Base-by-base conservation (phyloP, 2,113 vertebrate genomes). In the Papio anubis region DNA sequence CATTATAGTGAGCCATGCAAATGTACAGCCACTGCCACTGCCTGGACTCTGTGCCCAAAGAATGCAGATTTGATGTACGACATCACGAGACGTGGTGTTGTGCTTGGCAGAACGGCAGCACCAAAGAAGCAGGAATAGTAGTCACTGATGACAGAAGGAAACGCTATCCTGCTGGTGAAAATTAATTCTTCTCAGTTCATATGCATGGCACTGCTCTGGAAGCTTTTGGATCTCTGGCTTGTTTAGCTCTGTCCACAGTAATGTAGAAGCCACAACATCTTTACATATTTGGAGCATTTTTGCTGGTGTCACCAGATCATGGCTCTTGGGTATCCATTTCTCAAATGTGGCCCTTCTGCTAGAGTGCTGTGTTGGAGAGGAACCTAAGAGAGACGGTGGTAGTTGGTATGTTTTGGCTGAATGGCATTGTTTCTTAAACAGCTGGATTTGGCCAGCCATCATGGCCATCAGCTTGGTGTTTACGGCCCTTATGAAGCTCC, bases 401-500 rank as follows among this genome's bases (percentile, higher is more conserved):
- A 80, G 73, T 95, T 84, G 48, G 48, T 75, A 32, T 12, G 27
- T 43, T 25, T 66, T 35, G 72, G 88, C 55, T 52, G 68, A 55
- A 78, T 27, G 27, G 59, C 55, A 70, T 23, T 23, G 17, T 72
- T 95, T 75, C 75, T 82, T 79, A 70, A 87, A 52, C 85, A 88
- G 73, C 88, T 79, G 85, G 55, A 61, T 66, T 52, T 78, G 79
- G 72, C 81, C 79, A 75, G 82, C 75, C 38, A 11, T 20, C 25
- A 2, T 73, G 92, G n/a, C 76, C 79, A 83, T 79, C 89, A 75
- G 14, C 35, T 80, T 89, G 82, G n/a, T 75, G 30, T 89, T 88
- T 82, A 88, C 43, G 79, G 55, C 27, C 73, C 85, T 96, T 96
- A 32, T 12, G 90, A 81, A 94, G 86, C 40, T 95, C 92, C 84